Conservation (phyloP, 2,113 vertebrate genomes). For the Gadus chalcogrammus region DNA sequence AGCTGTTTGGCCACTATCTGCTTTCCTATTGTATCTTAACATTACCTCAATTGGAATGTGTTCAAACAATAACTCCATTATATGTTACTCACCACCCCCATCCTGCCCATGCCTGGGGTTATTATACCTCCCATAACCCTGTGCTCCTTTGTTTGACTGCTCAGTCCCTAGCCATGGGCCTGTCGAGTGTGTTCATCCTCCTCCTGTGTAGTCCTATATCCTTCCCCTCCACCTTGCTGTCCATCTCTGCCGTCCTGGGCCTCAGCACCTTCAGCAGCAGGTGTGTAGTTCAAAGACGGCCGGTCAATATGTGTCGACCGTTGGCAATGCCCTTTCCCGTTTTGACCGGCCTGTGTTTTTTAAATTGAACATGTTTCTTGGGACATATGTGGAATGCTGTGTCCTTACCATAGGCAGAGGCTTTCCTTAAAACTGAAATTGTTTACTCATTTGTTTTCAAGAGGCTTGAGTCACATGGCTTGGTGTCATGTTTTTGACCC, state of each 20-base stretch:
- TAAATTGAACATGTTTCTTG: too few species aligned
- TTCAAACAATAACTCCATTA: background rate
- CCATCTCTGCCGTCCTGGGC: slow-evolving; percentile 72
- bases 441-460: too few species aligned
- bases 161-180: slow-evolving; percentile 81
- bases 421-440: too few species aligned
- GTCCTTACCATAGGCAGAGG: too few species aligned
- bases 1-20: too few species aligned
- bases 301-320: background rate
- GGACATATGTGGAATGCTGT: too few species aligned
- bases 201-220: slow-evolving; percentile 72
- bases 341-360: too few species aligned
- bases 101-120: too few species aligned
- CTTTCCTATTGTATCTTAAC: too few species aligned
- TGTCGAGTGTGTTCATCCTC: slow-evolving; percentile 78
- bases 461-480: too few species aligned
- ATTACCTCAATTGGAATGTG: too few species aligned
- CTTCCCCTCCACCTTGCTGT: slow-evolving; percentile 74
- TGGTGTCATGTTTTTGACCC: too few species aligned
- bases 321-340: background rate
- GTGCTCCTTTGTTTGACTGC: background rate
- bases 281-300: slow-evolving; percentile 43
- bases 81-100: background rate
- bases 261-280: slow-evolving; percentile 83
- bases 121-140: background rate